Base-by-base conservation (phyloP, 2,888 invertebrate genomes). In the Campopleginae sp. region DNA sequence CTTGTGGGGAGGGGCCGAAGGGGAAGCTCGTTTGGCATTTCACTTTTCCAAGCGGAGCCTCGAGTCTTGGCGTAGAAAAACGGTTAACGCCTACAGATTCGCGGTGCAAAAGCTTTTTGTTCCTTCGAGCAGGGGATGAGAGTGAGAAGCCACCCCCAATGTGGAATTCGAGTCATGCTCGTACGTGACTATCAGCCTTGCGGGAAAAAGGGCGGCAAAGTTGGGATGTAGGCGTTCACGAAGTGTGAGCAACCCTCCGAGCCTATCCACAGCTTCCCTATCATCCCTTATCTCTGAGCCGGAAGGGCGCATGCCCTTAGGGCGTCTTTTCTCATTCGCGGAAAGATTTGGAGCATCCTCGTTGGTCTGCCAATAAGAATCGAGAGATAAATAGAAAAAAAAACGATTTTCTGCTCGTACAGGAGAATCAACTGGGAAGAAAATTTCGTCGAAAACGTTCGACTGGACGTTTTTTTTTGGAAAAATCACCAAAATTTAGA, bases 251-350 rank as follows among this genome's bases (percentile, higher is more conserved):
- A 66, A 82, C 58, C 71, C 85, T 76, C 74, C n/a, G 14, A 38
- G 19, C 23, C 38, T 48, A 51, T 70, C 27, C 76, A n/a, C n/a
- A 79, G 63, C 48, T 46, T 85, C 74, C 68, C 77, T 19, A 46
- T 42, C 70, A 70, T 63, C 77, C 82, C 72, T 76, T 46, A 23
- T 63, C 44, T 23, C 42, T n/a, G 12, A 19, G 27, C 23, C 23
- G 27, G 12, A 70, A 85, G 71, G 23, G 82, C 82, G 82, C 86
- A 83, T 78, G 65, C 80, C 74, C 82, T 70, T 8, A 10, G 19
- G 23, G 51, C 33, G 31, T 51, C 23, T 83, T 83, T 75, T 83
- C 75, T 44, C 31, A 83, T 75, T 83, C 83, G 83, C 27, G 75
- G 68, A 75, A 75, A 75, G 27, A 31, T 31, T 7, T 31, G 44